A percentile compares a stretch with the other conserved stretches of the same genome.
Conservation (phyloP, 2,113 vertebrate species). For the Chlorodrepanis virens region DNA sequence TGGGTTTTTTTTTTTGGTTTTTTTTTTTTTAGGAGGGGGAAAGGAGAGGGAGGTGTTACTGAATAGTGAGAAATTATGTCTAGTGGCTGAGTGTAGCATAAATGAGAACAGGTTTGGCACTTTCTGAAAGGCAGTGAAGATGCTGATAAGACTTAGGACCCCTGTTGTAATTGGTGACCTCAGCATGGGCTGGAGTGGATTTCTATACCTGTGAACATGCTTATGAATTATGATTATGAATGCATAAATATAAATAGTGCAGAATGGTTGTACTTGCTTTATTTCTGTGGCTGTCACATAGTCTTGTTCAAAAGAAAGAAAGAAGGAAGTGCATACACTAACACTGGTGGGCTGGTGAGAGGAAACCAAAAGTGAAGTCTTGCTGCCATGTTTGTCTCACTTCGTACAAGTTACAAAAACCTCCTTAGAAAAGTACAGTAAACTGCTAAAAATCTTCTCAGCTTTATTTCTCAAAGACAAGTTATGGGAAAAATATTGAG, state of each 20-base stretch:
- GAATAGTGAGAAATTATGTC: not conserved
- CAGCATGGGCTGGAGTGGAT: not conserved
- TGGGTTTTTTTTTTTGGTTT: no score
- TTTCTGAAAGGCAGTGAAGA: not conserved
- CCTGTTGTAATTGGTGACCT: not conserved
- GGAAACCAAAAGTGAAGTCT: not conserved
- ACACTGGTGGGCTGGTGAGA: not conserved
- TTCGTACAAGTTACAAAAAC: not conserved
- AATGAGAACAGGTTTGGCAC: not conserved
- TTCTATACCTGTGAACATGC: not conserved
- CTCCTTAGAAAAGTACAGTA: not conserved
- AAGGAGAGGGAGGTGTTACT: not conserved
- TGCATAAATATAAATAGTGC: not conserved
- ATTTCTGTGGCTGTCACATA: not conserved
- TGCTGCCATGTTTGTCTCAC: not conserved
- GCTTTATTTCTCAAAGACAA: not conserved
- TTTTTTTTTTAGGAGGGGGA: no score
- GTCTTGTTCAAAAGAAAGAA: not conserved
- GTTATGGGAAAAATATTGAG: not conserved
- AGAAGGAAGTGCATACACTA: not conserved
- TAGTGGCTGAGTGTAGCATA: not conserved
- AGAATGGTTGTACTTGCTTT: not conserved
- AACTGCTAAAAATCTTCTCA: not conserved
- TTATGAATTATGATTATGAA: not conserved
- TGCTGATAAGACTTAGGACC: not conserved